Evolutionary conservation across 2,797 vertebrate species (phyloP), one percentile per base, ranked within the genome.

Genomic region (Coregonus ussuriensis): DNA sequence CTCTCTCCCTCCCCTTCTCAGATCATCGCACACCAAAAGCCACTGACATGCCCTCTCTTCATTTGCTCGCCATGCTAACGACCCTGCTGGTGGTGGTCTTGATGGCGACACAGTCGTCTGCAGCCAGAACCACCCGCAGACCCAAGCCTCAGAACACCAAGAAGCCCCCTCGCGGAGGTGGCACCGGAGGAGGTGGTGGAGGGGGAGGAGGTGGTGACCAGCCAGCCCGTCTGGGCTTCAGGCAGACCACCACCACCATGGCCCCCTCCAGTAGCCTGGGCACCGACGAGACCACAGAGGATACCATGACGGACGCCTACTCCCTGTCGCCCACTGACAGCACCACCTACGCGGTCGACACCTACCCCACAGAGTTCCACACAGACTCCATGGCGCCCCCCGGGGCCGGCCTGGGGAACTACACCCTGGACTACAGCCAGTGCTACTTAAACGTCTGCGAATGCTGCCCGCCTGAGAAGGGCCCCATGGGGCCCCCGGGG

Each of bases 381-480:
- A 84, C 82, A 0, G 93, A 94, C 29, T 80, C 89, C 35, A 74
- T 89, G 63, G 80, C 77, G 1, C 84, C 88, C 3, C 92, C 89
- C 0, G 92, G 91, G 67, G 91, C 82, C 37, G 77, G 75, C 7
- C 82, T 83, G 0, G 95, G 95, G 76, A 97, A 97, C 82, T 95
- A 93, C 85, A 95, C 96, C 0, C 88, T 97, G 0, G 96, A 97
- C 81, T 88, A 94, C 1, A 94, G 90, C 0, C 96, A 97, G 81
- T 97, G 97, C 87, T 96, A 97, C 91, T 95, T 96, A 87, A 98
- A 99, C 88, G 93, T 97, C 86, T 99, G 97, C 75, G 96, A 95
- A 82, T 99, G 98, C 85, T 99, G 97, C 86, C 93, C 94, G 0
- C 90, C 95, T 3, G 77, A 89, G 5, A 82, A n/a, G 37, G 96